These are phyloP conservation scores for Odocoileus hemionus DNA, from an alignment of 2,113 vertebrate species.

Conservation along the genomic window DNA sequence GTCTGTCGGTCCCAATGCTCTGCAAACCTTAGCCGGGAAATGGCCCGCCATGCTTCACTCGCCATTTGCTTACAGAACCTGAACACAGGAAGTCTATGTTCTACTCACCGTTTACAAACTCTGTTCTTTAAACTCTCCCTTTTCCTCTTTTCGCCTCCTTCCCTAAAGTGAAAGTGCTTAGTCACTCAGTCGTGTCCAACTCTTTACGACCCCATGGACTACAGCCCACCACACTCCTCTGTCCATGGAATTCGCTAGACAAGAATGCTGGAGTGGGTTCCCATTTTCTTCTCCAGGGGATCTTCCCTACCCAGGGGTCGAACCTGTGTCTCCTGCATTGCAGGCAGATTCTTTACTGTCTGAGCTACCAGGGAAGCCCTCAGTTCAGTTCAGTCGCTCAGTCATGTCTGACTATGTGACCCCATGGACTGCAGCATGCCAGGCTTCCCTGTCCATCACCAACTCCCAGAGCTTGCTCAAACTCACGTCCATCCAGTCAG, in stretches of 20 bases:
- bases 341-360: background rate
- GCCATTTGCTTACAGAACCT: background rate
- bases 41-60: accelerated
- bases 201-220: background rate
- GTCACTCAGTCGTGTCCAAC: background rate
- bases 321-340: background rate
- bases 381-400: background rate
- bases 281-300: background rate
- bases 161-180: background rate
- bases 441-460: background rate
- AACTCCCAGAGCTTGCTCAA: background rate
- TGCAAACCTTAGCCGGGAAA: background rate
- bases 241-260: background rate
- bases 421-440: background rate
- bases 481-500: background rate
- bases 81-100: background rate
- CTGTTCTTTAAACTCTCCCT: background rate
- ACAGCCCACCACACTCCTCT: background rate
- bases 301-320: background rate
- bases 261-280: background rate
- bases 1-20: background rate
- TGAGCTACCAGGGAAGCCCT: background rate
- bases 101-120: background rate
- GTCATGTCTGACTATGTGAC: background rate
- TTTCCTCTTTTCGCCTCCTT: background rate